Conservation (phyloP, 1,140 invertebrate genomes). For the Rhopalosiphum maidis region DNA sequence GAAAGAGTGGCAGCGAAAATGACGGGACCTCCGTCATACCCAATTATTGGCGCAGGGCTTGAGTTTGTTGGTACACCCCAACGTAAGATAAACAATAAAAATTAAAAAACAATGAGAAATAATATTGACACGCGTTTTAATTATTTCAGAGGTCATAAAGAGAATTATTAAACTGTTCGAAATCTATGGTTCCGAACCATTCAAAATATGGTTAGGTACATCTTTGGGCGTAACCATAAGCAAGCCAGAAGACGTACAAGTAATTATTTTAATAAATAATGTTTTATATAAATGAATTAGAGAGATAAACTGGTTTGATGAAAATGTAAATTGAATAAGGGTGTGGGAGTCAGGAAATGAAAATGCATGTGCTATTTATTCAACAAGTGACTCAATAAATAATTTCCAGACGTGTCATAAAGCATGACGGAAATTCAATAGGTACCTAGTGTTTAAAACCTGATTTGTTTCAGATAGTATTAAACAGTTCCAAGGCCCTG, state of each 20-base stretch:
- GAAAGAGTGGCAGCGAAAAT: constrained; percentile 61
- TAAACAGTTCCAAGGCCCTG: constrained; percentile 60
- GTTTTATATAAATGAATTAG: not conserved
- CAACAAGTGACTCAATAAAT: not conserved
- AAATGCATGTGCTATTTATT: not conserved
- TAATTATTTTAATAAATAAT: constrained; percentile 57
- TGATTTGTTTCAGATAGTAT: constrained; percentile 59
- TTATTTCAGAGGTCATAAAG: constrained; percentile 62
- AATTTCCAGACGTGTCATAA: not conserved
- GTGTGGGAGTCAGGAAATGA: not conserved
- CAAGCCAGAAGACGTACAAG: constrained; percentile 65
- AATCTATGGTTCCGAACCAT: constrained; percentile 62
- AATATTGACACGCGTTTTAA: not conserved
- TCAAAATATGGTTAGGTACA: constrained; percentile 65
- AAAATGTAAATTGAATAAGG: not conserved
- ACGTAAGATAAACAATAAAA: not conserved
- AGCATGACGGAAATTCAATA: not conserved
- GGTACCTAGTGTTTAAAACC: not conserved
- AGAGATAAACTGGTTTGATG: not conserved
- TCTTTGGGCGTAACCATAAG: constrained; percentile 63
- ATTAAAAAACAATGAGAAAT: not conserved
- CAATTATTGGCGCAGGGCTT: constrained; percentile 68
- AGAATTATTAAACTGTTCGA: constrained; percentile 61
- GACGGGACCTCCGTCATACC: constrained; percentile 66
- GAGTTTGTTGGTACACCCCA: constrained; percentile 63